Percentiles rank a stretch among this genome's conserved stretches.
These are phyloP conservation scores for Laspeyria flexula DNA, from an alignment of 2,888 invertebrate genomes.

Conservation along the genomic window DNA sequence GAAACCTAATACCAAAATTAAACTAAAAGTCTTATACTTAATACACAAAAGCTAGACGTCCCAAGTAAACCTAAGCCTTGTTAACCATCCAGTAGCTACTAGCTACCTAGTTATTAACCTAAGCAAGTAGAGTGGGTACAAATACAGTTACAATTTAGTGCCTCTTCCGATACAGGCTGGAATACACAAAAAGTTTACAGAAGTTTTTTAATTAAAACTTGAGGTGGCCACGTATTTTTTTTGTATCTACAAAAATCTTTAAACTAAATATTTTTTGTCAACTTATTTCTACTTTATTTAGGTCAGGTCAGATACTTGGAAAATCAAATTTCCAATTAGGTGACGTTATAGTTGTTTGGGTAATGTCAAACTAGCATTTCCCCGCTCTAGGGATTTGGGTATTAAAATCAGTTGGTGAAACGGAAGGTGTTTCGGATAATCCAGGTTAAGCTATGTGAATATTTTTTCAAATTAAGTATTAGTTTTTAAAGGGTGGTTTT, in stretches of 20 bases:
- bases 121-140: slow-evolving; percentile 21
- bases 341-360: neutral
- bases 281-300: slow-evolving; percentile 23
- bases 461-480: too few relatives aligned
- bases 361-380: neutral
- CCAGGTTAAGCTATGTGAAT: too few relatives aligned
- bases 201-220: slow-evolving; percentile 47
- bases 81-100: too few relatives aligned
- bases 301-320: slow-evolving; percentile 15
- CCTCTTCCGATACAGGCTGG: slow-evolving; percentile 16
- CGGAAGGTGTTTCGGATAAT: too few relatives aligned
- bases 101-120: slow-evolving; percentile 11
- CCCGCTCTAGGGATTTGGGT: neutral
- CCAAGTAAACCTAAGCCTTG: too few relatives aligned
- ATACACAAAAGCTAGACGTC: too few relatives aligned
- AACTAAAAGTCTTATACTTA: too few relatives aligned
- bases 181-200: slow-evolving; percentile 26
- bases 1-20: too few relatives aligned
- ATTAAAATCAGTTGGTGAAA: neutral
- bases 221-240: slow-evolving; percentile 37
- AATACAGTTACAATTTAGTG: slow-evolving; percentile 29
- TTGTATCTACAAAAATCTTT: slow-evolving; percentile 25
- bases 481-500: too few relatives aligned
- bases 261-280: slow-evolving; percentile 26
- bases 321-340: slow-evolving; percentile 1